phyloP scores from a whole-genome alignment of 1,140 invertebrate genomes.

The Neuroterus valhalla region DNA sequence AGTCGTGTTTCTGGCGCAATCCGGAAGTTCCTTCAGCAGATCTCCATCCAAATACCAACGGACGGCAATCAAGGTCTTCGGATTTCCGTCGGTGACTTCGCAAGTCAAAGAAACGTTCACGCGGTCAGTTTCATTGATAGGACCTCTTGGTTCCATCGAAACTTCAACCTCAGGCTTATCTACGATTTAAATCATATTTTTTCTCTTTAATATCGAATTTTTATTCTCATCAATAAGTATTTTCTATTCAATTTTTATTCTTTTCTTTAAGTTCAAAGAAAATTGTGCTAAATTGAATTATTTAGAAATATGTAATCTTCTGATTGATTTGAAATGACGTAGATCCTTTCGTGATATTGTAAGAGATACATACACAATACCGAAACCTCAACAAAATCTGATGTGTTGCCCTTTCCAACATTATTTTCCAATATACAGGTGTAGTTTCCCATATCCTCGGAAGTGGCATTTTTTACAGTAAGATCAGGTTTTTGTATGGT shows the following conservation, averaged over 20 bases:
- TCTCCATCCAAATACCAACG: constrained; percentile 90
- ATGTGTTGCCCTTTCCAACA: constrained; percentile 83
- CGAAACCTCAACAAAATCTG: constrained; percentile 82
- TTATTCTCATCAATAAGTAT: background rate
- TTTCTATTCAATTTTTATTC: constrained; percentile 24
- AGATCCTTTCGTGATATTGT: constrained; percentile 46
- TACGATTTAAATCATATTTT: constrained; percentile 66
- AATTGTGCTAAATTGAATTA: background rate
- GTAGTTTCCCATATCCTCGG: constrained; percentile 88
- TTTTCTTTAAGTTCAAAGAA: constrained; percentile 10
- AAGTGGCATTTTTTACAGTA: constrained; percentile 84
- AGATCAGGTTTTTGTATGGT: constrained; percentile 83
- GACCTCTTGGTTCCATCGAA: constrained; percentile 83
- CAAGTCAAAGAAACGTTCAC: constrained; percentile 89
- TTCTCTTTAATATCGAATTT: constrained; percentile 12
- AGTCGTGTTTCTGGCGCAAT: constrained; percentile 81
- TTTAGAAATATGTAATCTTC: background rate
- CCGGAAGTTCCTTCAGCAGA: constrained; percentile 88
- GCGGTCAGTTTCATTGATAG: constrained; percentile 87
- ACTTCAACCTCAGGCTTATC: constrained; percentile 86
- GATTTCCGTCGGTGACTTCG: constrained; percentile 83
- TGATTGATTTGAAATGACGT: too few relatives aligned
- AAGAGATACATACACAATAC: constrained; percentile 84
- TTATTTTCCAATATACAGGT: constrained; percentile 85
- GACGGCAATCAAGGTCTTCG: constrained; percentile 79